phyloP scores from a whole-genome alignment of 2,888 invertebrate genomes.

The Hypomecis atomaria region DNA sequence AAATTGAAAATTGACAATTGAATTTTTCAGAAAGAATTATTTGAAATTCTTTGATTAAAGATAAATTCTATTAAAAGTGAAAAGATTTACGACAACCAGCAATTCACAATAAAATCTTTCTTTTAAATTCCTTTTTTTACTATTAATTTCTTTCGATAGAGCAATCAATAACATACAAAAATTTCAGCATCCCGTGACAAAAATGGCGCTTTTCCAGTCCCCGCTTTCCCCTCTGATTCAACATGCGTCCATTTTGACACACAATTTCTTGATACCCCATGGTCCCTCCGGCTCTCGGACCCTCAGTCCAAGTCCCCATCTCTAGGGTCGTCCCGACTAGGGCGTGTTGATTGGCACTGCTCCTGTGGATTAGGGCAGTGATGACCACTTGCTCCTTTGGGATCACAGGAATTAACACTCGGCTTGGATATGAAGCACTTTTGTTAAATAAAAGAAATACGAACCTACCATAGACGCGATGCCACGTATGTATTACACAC shows the following conservation, averaged over 20 bases:
- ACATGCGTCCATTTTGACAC: slow-evolving; percentile 56
- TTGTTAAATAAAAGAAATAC: slow-evolving; percentile 19
- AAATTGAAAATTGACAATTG: too few relatives aligned
- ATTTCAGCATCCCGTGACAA: neutral
- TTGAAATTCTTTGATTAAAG: neutral
- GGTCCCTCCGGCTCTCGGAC: slow-evolving; percentile 19
- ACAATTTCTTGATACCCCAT: slow-evolving; percentile 42
- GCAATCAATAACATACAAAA: neutral
- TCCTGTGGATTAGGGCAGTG: slow-evolving; percentile 74
- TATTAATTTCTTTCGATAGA: neutral
- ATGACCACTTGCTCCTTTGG: slow-evolving; percentile 73
- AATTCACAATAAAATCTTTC: too few relatives aligned
- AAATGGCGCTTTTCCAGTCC: slow-evolving; percentile 19
- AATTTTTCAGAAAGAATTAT: neutral
- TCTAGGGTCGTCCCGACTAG: slow-evolving; percentile 54
- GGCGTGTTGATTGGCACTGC: slow-evolving; percentile 80
- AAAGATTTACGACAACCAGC: neutral
- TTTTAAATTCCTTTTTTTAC: neutral
- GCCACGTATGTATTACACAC: neutral
- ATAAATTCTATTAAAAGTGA: neutral
- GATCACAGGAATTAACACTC: slow-evolving; percentile 73
- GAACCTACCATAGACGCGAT: neutral
- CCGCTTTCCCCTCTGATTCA: slow-evolving; percentile 54
- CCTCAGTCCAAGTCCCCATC: slow-evolving; percentile 46
- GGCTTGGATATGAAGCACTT: slow-evolving; percentile 32